These are phyloP conservation scores for Lates japonicus DNA, from an alignment of 2,797 vertebrate species.

Conservation along the genomic window DNA sequence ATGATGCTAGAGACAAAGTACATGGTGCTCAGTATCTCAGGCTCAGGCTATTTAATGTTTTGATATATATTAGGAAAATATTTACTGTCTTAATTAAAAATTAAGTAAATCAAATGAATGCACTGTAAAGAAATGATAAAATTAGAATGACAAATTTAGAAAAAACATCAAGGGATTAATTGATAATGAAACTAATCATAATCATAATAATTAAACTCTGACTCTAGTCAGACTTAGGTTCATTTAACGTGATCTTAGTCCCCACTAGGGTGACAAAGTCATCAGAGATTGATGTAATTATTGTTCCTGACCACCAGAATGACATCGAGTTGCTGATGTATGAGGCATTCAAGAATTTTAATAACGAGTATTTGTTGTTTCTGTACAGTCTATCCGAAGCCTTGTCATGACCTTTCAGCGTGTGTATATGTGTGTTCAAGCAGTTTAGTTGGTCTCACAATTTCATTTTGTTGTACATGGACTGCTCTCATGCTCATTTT, in stretches of 20 bases:
- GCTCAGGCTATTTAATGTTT: not conserved
- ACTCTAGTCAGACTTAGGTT: not conserved
- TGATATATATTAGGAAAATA: not conserved
- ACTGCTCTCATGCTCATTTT: constrained; percentile 45
- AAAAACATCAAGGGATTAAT: not conserved
- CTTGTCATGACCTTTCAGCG: not conserved
- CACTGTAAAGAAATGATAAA: not conserved
- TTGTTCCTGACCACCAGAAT: not conserved
- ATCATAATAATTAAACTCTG: not conserved
- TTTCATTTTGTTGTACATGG: constrained; percentile 14
- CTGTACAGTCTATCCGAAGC: not conserved
- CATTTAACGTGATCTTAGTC: not conserved
- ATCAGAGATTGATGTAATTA: not conserved
- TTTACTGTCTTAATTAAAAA: not conserved
- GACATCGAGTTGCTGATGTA: not conserved
- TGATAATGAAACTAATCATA: not conserved
- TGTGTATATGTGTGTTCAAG: not conserved
- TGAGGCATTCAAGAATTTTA: not conserved
- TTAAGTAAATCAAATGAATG: not conserved
- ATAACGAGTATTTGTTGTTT: not conserved
- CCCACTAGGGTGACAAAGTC: not conserved
- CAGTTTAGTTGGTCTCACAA: not conserved
- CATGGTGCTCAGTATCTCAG: not conserved
- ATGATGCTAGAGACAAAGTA: not conserved
- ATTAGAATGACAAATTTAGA: not conserved